Conservation (phyloP, 2,888 invertebrate genomes). For the Eilema depressum region DNA sequence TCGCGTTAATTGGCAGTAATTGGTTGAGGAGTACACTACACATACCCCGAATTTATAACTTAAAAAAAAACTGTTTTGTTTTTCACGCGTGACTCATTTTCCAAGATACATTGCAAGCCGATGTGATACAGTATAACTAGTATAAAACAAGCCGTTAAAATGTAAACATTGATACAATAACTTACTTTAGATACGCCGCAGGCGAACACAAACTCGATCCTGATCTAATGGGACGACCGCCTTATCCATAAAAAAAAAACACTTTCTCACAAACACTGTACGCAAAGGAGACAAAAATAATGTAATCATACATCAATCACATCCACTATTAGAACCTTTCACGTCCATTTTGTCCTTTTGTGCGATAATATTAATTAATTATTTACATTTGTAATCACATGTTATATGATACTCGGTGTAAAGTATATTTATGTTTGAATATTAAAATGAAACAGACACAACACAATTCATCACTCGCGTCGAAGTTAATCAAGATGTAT, state of each 20-base stretch:
- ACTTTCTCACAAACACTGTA: conserved; percentile 44
- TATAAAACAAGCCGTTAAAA: conserved; percentile 24
- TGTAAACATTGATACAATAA: conserved; percentile 42
- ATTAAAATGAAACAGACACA: conserved; percentile 52
- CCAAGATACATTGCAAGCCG: conserved; percentile 40
- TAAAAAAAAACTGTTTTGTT: conserved; percentile 45
- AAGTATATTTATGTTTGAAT: conserved; percentile 52
- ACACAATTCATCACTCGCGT: conserved; percentile 64
- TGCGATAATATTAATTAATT: conserved; percentile 70
- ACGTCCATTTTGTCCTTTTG: conserved; percentile 79
- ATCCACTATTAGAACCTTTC: conserved; percentile 72
- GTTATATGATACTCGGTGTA: conserved; percentile 57
- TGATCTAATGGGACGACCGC: conserved; percentile 21
- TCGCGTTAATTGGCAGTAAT: conserved; percentile 58
- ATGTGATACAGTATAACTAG: conserved; percentile 28
- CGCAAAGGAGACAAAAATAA: conserved; percentile 47
- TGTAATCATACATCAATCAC: conserved; percentile 70
- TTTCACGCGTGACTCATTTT: conserved; percentile 34
- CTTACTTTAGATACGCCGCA: conserved; percentile 44
- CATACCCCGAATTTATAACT: conserved; percentile 53
- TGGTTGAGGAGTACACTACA: conserved; percentile 52
- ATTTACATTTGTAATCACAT: conserved; percentile 81
- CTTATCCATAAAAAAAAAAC: conserved; percentile 42
- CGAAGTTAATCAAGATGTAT: conserved; percentile 46
- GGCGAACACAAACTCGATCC: conserved; percentile 7